Evolutionary conservation across 1,140 invertebrate species (phyloP), one percentile per base, ranked within the genome.

Genomic region (Cyphomyrmex costatus): DNA sequence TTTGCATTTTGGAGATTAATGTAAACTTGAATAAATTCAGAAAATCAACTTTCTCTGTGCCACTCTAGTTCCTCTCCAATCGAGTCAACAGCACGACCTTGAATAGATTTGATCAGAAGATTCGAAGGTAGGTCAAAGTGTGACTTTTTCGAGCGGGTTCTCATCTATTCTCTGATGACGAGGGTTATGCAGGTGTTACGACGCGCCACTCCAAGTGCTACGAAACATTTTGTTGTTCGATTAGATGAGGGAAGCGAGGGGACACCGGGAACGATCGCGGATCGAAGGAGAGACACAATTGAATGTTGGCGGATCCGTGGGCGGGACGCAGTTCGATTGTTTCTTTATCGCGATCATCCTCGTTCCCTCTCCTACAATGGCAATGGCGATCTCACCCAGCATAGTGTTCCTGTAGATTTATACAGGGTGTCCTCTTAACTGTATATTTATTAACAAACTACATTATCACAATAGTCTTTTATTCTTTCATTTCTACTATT

Each of bases 311-410:
- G 91, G 84, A 86, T 71, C 79, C 91, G 90, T 92, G 88, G 89
- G 91, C 91, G 92, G 87, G 88, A 90, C 90, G 85, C 87, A 79
- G 91, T 93, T 93, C 93, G 93, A 93, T 93, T 93, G 93, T 93
- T 93, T 93, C 93, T 92, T 93, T 93, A 93, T 93, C 93, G 91
- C 92, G 93, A 93, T 93, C 92, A 92, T 93, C 89, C 90, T 92
- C 88, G 86, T 85, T 91, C 88, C 82, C 89, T 90, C 88, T 78
- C 51, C 30, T 58, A 51, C 79, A 61, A 65, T 19, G 14, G 88
- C 85, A 87, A 88, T 85, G 88, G 78, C 90, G 82, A 91, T 89
- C 88, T 91, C 85, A 85, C 86, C 88, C 53, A 68, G 36, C 79
- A 83, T 56, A 89, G 86, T 91, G 71, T 87, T 86, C 76, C 53